Conservation (phyloP, 1,140 invertebrate species). For the Odontomachus brunneus region DNA sequence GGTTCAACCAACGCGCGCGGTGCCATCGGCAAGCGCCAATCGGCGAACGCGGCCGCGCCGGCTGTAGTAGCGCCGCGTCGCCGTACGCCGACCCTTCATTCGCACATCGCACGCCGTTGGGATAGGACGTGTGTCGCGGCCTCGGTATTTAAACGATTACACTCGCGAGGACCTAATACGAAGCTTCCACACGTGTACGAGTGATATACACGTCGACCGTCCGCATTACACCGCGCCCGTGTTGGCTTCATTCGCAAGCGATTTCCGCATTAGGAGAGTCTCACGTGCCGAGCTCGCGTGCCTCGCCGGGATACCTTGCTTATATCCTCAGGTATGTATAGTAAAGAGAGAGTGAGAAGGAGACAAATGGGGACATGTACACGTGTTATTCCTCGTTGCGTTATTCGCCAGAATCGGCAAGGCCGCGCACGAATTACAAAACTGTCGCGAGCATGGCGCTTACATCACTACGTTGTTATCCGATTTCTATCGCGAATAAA, state of each 20-base stretch:
- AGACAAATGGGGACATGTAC: background rate
- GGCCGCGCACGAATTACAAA: no score
- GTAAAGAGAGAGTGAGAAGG: no score
- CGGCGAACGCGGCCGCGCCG: slow-evolving; percentile 31
- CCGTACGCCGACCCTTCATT: slow-evolving; percentile 73
- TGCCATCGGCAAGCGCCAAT: slow-evolving; percentile 45
- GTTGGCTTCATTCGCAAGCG: background rate
- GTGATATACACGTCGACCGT: background rate
- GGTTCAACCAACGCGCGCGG: slow-evolving; percentile 35
- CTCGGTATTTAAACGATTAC: background rate
- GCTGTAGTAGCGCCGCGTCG: slow-evolving; percentile 62
- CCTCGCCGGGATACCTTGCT: no score
- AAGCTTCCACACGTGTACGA: background rate
- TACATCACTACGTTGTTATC: no score
- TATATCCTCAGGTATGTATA: slow-evolving; percentile 8
- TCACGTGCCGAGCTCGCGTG: background rate
- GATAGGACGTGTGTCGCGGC: slow-evolving; percentile 58
- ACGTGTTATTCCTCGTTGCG: no score
- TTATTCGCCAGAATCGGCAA: no score
- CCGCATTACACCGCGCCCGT: background rate
- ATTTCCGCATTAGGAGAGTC: background rate
- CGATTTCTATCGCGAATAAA: no score
- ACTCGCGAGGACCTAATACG: background rate
- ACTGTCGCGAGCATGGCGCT: no score
- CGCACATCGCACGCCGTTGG: slow-evolving; percentile 77